Evolutionary conservation across 2,113 vertebrate genomes (phyloP).

Genomic region (Edolisoma coerulescens): DNA sequence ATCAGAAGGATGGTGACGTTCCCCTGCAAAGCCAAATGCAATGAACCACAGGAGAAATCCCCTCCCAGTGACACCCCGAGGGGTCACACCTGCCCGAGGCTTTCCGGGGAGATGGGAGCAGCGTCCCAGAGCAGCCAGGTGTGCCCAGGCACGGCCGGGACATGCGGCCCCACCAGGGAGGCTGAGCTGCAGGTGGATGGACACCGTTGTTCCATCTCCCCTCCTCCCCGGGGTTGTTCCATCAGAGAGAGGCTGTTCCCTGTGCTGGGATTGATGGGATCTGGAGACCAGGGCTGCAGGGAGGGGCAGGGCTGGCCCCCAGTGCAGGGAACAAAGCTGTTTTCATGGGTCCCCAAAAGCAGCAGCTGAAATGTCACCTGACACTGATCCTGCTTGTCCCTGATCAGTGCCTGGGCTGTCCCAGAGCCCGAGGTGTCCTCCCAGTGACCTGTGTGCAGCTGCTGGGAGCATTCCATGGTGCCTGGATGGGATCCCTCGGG

Average conservation of each 20-base stretch:
- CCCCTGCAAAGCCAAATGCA: not conserved
- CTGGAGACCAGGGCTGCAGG: accelerated
- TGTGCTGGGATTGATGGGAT: not conserved
- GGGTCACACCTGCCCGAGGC: not conserved
- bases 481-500: not conserved
- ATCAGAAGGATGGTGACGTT: accelerated
- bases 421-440: not conserved
- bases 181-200: not conserved
- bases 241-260: accelerated
- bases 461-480: not conserved
- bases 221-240: not conserved
- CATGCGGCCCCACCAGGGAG: accelerated
- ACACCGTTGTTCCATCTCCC: not conserved
- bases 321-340: not conserved
- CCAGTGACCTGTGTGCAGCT: not conserved
- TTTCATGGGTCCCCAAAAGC: not conserved
- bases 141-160: not conserved
- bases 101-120: not conserved
- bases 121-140: not conserved
- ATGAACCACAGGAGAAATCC: not conserved
- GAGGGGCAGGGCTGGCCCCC: not conserved
- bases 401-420: accelerated
- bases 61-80: not conserved
- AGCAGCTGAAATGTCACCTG: not conserved
- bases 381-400: not conserved